Evolutionary conservation across 2,113 vertebrate genomes (phyloP), one percentile per base, ranked within the genome.

Genomic region (Cephalopterus ornatus): DNA sequence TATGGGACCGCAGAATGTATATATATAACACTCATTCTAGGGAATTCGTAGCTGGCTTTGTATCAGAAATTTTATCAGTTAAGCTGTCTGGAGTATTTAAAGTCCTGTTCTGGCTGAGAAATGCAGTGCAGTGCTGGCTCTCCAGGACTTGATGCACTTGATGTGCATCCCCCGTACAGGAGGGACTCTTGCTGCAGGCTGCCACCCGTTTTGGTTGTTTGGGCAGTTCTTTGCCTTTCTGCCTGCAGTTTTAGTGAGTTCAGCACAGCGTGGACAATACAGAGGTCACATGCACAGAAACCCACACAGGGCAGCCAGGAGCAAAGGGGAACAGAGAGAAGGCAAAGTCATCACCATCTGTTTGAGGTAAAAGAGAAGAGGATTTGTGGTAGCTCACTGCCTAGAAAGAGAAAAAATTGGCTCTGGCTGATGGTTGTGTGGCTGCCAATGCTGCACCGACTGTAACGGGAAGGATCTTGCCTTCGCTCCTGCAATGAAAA

Each of bases 11-110:
- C 35, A 78, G 52, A 26, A 46, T 44, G 39, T 58, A 17, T 55
- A 56, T 42, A 62, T 62, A 62, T n/a, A 39, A 47, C 46, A 39
- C 42, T 89, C 28, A 59, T 70, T 61, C 61, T 26, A 83, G 62
- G 52, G 90, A 85, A 93, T 88, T 9, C 17, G 47, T 76, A 83
- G 37, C 62, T 93, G 65, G 62, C 50, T 84, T 84, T 90, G 65
- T 56, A 84, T 71, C 88, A 90, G 65, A 71, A 84, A 71, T 71
- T 47, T 53, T 77, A 83, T 76, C 10, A 5, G n/a, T 76, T 79
- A 73, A 65, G 11, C 58, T 76, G 67, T 50, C 41, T 68, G 58
- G 58, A 37, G 49, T 49, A 50, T 80, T 76, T 73, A 5, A 92
- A 92, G 71, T 80, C 71, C 52, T 73, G n/a, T 49, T 85, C 65